Conservation (phyloP, 2,113 vertebrate species). For the Ameiurus melas region DNA sequence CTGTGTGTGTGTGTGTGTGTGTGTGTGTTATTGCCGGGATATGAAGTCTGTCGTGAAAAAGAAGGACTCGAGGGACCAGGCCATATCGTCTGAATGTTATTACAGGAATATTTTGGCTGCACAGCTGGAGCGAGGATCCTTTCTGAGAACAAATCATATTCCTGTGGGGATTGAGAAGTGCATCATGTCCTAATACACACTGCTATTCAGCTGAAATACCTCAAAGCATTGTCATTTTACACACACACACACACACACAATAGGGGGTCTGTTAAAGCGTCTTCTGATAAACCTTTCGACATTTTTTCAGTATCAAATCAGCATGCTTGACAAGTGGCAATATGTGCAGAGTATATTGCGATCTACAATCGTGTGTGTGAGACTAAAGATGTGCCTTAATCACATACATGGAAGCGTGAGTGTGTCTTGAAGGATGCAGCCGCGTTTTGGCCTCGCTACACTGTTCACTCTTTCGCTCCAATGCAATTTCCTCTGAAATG, state of each 20-base stretch:
- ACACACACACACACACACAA: background rate
- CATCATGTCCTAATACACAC: constrained; percentile 20
- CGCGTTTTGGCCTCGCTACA: background rate
- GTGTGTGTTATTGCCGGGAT: constrained; percentile 46
- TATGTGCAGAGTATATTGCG: background rate
- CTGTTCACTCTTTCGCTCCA: constrained; percentile 10
- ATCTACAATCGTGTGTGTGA: constrained; percentile 8
- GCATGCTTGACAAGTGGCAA: background rate
- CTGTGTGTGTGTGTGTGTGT: background rate
- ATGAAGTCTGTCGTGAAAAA: constrained; percentile 38
- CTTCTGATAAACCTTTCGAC: background rate
- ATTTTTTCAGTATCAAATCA: background rate
- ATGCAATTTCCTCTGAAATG: constrained; percentile 60
- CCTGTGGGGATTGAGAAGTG: constrained; percentile 38
- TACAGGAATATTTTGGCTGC: constrained; percentile 25
- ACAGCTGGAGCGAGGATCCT: constrained; percentile 33
- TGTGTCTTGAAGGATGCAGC: constrained; percentile 27
- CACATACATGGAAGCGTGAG: background rate
- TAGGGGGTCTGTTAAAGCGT: background rate
- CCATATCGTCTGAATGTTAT: constrained; percentile 40
- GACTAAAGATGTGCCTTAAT: constrained; percentile 1
- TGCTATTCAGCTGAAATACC: background rate
- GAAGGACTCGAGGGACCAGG: constrained; percentile 18
- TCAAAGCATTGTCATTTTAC: background rate
- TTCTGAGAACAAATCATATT: constrained; percentile 26